Evolutionary conservation across 2,797 vertebrate genomes (phyloP), one percentile per base, ranked within the genome.

Genomic region (Neopelma chrysocephalum): DNA sequence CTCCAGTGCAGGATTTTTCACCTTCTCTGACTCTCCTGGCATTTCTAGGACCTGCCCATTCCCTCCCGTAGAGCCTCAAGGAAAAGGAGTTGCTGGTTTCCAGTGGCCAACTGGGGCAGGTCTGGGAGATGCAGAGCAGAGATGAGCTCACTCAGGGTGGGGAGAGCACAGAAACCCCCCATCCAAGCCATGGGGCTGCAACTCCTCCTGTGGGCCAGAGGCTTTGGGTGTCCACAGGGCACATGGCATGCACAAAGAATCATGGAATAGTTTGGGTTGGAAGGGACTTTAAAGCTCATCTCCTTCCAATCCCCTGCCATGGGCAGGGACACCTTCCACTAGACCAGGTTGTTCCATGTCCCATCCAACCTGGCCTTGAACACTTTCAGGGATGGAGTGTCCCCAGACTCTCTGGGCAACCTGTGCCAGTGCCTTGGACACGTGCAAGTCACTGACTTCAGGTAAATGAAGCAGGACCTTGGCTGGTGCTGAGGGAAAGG

Each of bases 181-280:
- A 1, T 42, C 32, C 54, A 3, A 1, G 58, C n/a, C 31, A 7
- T 1, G 5, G 45, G 50, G 58, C 47, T 82, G 82, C 32, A 27
- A n/a, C 58, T 12, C 61, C n/a, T 73, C 10, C 60, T 3, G 15
- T 1, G 7, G 53, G 53, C 22, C 65, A 84, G 45, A 82, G 62
- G 43, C 77, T 84, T 4, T 48, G 50, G 32, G 45, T 21, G 20
- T 26, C 70, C 62, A 10, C 1, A 5, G 23, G 54, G 48, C 65
- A 50, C 4, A 5, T 0, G 1, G 27, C 9, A 23, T 0, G 25
- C 17, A 50, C 0, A 3, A 21, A 57, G 31, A 54, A 68, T 43
- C 19, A 61, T 26, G 54, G 53, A 60, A 54, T 18, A 47, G 22
- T 17, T 3, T 75, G 34, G 45, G 47, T 21, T 54, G 48, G 78